phyloP scores from a whole-genome alignment of 1,140 invertebrate species.

The Scaptodrosophila lebanonensis region DNA sequence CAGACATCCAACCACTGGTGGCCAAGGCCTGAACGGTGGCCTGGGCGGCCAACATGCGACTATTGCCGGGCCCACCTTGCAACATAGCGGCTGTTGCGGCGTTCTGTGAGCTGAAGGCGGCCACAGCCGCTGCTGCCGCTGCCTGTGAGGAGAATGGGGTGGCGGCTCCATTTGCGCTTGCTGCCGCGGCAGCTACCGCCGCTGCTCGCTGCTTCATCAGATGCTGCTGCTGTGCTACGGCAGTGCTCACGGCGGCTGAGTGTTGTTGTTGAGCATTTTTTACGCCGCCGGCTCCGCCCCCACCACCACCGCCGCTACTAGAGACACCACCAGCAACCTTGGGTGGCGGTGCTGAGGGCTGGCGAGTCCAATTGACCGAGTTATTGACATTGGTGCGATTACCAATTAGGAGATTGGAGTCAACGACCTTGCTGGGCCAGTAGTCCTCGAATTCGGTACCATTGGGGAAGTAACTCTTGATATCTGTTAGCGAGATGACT shows the following conservation, averaged over 20 bases:
- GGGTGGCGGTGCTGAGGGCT: conserved; percentile 78
- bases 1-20: conserved; percentile 66
- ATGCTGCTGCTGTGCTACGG: conserved; percentile 54
- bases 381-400: conserved; percentile 80
- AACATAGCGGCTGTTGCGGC: conserved; percentile 53
- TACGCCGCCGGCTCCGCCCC: neutral
- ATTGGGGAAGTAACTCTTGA: conserved; percentile 92
- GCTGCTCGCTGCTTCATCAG: conserved; percentile 55
- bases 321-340: conserved; percentile 33
- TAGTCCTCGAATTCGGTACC: conserved; percentile 93
- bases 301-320: conserved; percentile 32
- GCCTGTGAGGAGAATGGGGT: conserved; percentile 40
- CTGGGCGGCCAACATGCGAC: conserved; percentile 50
- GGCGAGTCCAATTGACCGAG: conserved; percentile 82
- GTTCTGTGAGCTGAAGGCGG: conserved; percentile 55
- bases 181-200: conserved; percentile 36
- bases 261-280: conserved; percentile 63
- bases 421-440: conserved; percentile 91
- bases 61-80: conserved; percentile 39
- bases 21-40: conserved; percentile 68
- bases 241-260: conserved; percentile 18
- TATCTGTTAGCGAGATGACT: conserved; percentile 92
- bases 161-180: conserved; percentile 42
- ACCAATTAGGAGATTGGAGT: conserved; percentile 83
- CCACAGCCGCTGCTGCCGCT: conserved; percentile 55